Conservation (phyloP, 2,888 invertebrate genomes). For the Phyllotreta cruciferae region DNA sequence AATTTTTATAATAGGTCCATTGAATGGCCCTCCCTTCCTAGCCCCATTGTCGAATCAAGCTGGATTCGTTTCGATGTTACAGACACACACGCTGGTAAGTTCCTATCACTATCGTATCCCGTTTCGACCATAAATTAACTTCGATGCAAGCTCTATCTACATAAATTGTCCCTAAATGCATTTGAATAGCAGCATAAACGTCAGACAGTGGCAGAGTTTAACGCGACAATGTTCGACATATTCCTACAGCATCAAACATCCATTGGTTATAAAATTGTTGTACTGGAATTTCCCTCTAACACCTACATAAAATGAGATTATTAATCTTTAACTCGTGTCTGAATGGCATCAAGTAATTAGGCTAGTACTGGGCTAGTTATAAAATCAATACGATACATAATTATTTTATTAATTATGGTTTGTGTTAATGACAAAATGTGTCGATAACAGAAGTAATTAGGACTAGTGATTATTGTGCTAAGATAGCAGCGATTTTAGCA, state of each 20-base stretch:
- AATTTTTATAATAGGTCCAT: conserved; percentile 1
- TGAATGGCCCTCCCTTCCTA: neutral
- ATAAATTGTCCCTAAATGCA: conserved; percentile 33
- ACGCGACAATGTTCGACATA: conserved; percentile 1
- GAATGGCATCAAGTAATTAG: too few relatives aligned
- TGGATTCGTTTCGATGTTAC: conserved; percentile 6
- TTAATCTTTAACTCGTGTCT: too few relatives aligned
- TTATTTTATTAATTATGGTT: too few relatives aligned
- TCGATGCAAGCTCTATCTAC: conserved; percentile 31
- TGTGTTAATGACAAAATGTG: too few relatives aligned
- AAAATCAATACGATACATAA: too few relatives aligned
- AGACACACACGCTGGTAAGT: conserved; percentile 18
- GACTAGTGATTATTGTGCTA: too few relatives aligned
- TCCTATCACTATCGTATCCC: conserved; percentile 30
- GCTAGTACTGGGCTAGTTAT: too few relatives aligned
- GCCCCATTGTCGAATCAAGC: conserved; percentile 9
- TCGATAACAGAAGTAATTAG: too few relatives aligned
- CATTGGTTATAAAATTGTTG: neutral
- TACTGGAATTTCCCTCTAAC: too few relatives aligned
- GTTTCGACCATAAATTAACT: conserved; percentile 31
- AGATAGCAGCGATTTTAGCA: too few relatives aligned
- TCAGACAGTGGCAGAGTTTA: conserved; percentile 20
- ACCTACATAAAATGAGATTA: too few relatives aligned
- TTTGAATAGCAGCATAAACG: conserved; percentile 28
- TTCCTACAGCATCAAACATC: neutral